These are phyloP conservation scores for Itoplectis maculator DNA, from an alignment of 2,888 invertebrate species.

Conservation along the genomic window DNA sequence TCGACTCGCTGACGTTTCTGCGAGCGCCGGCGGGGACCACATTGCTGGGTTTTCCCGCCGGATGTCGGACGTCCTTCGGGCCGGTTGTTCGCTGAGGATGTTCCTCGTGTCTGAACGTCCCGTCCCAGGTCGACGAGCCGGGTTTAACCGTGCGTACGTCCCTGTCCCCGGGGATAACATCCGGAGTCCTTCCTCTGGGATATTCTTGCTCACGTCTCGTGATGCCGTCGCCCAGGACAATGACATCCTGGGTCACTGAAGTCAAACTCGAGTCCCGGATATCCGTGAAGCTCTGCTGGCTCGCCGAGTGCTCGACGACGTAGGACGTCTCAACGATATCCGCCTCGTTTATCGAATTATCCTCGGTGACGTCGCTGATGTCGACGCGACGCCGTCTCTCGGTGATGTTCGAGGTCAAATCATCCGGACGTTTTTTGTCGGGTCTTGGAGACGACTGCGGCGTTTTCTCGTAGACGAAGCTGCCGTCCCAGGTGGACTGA, in stretches of 20 bases:
- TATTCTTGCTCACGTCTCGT: constrained; percentile 41
- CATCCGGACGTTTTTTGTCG: constrained; percentile 54
- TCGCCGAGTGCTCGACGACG: constrained; percentile 79
- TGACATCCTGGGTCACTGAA: constrained; percentile 70
- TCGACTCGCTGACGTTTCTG: constrained; percentile 72
- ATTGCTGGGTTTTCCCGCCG: constrained; percentile 59
- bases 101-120: constrained; percentile 74
- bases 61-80: constrained; percentile 21
- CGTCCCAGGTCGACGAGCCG: constrained; percentile 80
- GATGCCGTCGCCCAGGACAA: constrained; percentile 61
- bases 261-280: constrained; percentile 72
- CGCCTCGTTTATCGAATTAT: constrained; percentile 80
- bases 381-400: constrained; percentile 72
- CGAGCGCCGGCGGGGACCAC: constrained; percentile 46
- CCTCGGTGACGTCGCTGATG: constrained; percentile 78
- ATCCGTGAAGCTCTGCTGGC: constrained; percentile 77
- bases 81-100: constrained; percentile 14
- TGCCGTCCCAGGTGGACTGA: constrained; percentile 86
- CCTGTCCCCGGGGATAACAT: constrained; percentile 69
- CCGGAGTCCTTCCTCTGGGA: constrained; percentile 70
- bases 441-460: constrained; percentile 59
- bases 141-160: constrained; percentile 73
- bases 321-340: constrained; percentile 78
- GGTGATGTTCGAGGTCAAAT: constrained; percentile 52
- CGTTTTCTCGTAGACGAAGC: constrained; percentile 86